Base-by-base conservation (phyloP, 2,888 invertebrate species). In the Capitulum mitella region DNA sequence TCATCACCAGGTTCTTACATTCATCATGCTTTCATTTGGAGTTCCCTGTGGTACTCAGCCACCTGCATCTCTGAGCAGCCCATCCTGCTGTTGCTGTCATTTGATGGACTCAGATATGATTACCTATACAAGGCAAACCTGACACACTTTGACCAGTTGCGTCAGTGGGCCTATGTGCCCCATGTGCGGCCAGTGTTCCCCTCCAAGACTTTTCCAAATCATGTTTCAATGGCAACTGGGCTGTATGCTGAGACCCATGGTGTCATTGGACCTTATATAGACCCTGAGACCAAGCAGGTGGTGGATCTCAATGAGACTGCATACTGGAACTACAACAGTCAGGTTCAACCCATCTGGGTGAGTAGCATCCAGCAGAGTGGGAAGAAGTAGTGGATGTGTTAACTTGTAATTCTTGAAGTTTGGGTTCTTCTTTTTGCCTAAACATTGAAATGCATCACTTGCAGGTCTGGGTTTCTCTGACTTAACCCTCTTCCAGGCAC, bases 131-230 rank as follows among this genome's bases (percentile, higher is more conserved):
- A 88, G 82, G 82, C 87, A 0, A 90, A 90, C 3, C 89, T 90
- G 0, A 88, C 88, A 82, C 87, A 70, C 40, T 40, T 92, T 86
- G 86, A 88, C 70, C 84, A 85, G 78, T 83, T 92, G 70, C 88
- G 88, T 22, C 83, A 87, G 79, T 91, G 92, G 14, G 88, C 89
- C 8, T 86, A 87, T 81, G 86, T 89, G 0, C 88, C 89, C 80
- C 88, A 89, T 82, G 87, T 91, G 86, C 85, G 86, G 76, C 90
- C 90, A 83, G 88, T 90, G 70, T 91, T 91, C 84, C 88, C 90
- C 0, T 92, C 92, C 0, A 91, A 91, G 85, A 93, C 92, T 0
- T 91, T 91, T 83, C 91, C 92, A 0, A 92, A 92, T 85, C 92
- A 92, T 85, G 90, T 90, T 83, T 88, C 91, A 0, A 90, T 92